These are phyloP conservation scores for Pandion haliaetus DNA, from an alignment of 2,113 vertebrate genomes.

Conservation along the genomic window DNA sequence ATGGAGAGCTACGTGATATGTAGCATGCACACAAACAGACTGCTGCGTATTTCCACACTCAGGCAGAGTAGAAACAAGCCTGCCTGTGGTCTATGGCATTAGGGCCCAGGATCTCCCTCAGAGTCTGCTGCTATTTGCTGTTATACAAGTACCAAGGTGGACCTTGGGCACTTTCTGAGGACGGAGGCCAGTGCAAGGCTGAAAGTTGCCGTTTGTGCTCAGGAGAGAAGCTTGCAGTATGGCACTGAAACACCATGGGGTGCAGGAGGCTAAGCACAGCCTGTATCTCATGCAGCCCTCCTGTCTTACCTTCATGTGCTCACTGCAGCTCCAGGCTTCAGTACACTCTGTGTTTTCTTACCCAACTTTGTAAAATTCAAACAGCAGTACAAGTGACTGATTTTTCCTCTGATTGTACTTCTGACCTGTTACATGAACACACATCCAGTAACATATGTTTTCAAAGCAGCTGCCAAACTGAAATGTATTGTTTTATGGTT, in stretches of 20 bases:
- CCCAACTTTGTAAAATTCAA: not conserved
- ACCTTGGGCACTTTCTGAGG: not conserved
- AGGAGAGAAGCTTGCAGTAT: not conserved
- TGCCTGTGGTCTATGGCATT: too few relatives aligned
- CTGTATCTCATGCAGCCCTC: not conserved
- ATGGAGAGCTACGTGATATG: accelerated
- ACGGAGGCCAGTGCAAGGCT: not conserved
- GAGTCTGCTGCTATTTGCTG: not conserved
- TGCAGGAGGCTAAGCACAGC: not conserved
- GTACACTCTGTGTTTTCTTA: not conserved
- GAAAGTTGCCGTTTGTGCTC: accelerated
- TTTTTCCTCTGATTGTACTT: not conserved
- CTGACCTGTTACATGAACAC: not conserved
- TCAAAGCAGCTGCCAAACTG: slow-evolving; percentile 19
- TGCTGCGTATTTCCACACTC: not conserved
- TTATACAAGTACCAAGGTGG: not conserved
- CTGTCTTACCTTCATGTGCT: not conserved
- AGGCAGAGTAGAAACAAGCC: not conserved
- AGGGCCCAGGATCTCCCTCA: not conserved
- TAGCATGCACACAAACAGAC: not conserved
- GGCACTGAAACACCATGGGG: not conserved
- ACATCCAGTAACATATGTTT: slow-evolving; percentile 9
- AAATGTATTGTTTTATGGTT: slow-evolving; percentile 55
- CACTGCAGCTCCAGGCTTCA: not conserved
- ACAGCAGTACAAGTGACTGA: not conserved